These are phyloP conservation scores for Calonectris borealis DNA, from an alignment of 2,113 vertebrate species.

Conservation along the genomic window DNA sequence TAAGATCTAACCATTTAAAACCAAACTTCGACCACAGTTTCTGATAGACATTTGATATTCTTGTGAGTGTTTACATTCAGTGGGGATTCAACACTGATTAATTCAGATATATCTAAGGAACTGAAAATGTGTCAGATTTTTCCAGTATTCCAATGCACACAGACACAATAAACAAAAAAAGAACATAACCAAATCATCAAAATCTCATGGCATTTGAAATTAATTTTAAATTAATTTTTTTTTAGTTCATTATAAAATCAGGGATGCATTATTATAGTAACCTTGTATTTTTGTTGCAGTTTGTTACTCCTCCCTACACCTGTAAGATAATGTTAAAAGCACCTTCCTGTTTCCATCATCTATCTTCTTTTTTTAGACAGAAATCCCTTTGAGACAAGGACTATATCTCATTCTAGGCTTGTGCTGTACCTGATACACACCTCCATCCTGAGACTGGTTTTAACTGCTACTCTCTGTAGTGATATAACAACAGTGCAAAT, in stretches of 20 bases:
- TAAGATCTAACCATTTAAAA: not conserved
- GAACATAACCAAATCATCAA: not conserved
- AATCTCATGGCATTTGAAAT: not conserved
- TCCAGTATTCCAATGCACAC: not conserved
- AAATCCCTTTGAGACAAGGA: not conserved
- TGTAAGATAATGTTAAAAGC: not conserved
- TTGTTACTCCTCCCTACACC: not conserved
- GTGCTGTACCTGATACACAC: too few species aligned
- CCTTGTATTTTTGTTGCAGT: rapidly evolving
- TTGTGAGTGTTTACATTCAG: not conserved
- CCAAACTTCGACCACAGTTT: not conserved
- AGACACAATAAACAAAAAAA: not conserved
- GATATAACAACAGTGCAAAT: not conserved
- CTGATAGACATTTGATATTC: not conserved
- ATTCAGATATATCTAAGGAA: not conserved
- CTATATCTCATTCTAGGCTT: not conserved
- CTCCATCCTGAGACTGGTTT: not conserved
- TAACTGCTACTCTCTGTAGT: rapidly evolving
- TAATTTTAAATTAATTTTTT: not conserved
- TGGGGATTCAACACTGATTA: not conserved
- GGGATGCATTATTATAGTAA: rapidly evolving
- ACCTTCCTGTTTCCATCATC: not conserved
- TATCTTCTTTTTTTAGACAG: not conserved
- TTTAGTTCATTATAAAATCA: not conserved
- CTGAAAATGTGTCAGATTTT: not conserved